Evolutionary conservation across 2,113 vertebrate species (phyloP).

Genomic region (Xenopus borealis): DNA sequence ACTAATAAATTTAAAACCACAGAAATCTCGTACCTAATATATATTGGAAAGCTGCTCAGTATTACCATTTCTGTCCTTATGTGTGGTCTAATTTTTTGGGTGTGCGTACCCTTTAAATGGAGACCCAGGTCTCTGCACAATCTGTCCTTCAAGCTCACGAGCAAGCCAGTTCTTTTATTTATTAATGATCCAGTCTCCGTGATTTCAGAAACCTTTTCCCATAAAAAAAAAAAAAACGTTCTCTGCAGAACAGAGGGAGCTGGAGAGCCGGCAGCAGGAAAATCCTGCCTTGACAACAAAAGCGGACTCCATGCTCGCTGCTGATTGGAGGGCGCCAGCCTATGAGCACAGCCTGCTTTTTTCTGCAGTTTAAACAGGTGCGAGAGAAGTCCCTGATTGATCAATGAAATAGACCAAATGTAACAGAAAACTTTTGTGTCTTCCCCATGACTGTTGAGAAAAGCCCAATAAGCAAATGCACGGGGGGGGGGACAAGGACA

Average conservation of each 20-base stretch:
- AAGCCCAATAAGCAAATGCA: slow-evolving; percentile 33
- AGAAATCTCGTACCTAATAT: no score
- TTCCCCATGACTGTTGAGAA: background rate
- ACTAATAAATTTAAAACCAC: no score
- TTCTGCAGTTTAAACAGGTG: slow-evolving; percentile 38
- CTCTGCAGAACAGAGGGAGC: slow-evolving; percentile 54
- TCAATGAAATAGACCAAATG: background rate
- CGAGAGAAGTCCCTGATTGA: background rate
- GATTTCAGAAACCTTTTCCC: slow-evolving; percentile 19
- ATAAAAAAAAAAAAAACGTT: slow-evolving; percentile 8
- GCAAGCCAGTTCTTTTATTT: no score
- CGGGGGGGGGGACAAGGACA: no score
- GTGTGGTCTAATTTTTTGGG: no score
- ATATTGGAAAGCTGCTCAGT: no score
- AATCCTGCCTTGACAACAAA: slow-evolving; percentile 43
- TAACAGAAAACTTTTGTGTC: background rate
- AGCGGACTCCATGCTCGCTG: slow-evolving; percentile 10
- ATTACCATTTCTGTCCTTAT: no score
- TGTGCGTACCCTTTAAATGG: no score
- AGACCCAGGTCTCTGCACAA: no score
- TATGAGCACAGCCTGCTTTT: slow-evolving; percentile 18
- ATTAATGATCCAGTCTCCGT: slow-evolving; percentile 11
- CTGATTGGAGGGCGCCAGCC: slow-evolving; percentile 29
- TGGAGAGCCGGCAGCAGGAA: background rate
- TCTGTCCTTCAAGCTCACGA: no score